Evolutionary conservation across 2,113 vertebrate species (phyloP).

Genomic region (Kobus ellipsiprymnus): DNA sequence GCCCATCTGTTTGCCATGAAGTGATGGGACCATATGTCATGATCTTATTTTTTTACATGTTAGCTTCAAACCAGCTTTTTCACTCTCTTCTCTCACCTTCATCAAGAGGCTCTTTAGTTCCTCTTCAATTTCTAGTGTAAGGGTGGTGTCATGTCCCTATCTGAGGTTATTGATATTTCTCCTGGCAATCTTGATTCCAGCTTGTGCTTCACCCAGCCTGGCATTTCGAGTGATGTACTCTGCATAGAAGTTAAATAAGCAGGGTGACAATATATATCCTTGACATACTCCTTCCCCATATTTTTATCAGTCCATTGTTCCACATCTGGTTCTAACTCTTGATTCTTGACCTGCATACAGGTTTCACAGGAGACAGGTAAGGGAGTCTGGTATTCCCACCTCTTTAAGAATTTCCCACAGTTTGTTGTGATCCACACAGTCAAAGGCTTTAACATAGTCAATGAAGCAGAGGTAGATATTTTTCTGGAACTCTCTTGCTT

Average conservation of each 20-base stretch:
- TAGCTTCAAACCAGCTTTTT: background rate
- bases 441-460: background rate
- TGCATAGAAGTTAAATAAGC: background rate
- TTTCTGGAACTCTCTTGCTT: background rate
- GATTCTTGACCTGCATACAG: background rate
- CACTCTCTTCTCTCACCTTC: background rate
- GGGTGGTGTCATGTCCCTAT: background rate
- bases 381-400: background rate
- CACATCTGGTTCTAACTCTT: background rate
- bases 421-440: background rate
- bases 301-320: background rate
- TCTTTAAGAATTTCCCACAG: background rate
- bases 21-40: background rate
- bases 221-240: background rate
- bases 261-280: background rate
- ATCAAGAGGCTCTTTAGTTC: background rate
- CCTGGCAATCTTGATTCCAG: background rate
- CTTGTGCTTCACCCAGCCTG: background rate
- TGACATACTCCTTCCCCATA: background rate
- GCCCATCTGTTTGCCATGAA: background rate
- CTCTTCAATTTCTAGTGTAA: background rate
- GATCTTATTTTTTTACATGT: background rate
- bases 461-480: background rate
- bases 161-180: background rate
- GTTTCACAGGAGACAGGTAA: background rate